phyloP scores from a whole-genome alignment of 2,888 invertebrate species.

The Nemoura dubitans region DNA sequence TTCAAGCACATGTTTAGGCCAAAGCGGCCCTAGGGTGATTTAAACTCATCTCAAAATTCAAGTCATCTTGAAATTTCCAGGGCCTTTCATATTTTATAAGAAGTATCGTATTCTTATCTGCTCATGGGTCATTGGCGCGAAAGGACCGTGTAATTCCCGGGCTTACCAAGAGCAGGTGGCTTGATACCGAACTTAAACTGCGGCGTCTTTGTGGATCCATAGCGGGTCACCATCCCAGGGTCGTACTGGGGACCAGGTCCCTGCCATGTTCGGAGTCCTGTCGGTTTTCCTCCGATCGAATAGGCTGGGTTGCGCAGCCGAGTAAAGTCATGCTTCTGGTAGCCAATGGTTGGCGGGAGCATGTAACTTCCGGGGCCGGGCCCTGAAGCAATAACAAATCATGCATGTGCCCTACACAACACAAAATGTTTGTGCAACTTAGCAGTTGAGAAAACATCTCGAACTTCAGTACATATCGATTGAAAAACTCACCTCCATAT shows the following conservation, averaged over 20 bases:
- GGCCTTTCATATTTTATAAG: too few relatives aligned
- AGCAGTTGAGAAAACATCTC: too few relatives aligned
- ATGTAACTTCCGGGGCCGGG: constrained; percentile 74
- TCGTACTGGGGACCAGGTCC: constrained; percentile 63
- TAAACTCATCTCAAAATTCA: too few relatives aligned
- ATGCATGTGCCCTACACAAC: neutral
- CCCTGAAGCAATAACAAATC: constrained; percentile 59
- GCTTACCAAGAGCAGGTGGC: constrained; percentile 20
- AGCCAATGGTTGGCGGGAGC: constrained; percentile 71
- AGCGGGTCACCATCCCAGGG: constrained; percentile 63
- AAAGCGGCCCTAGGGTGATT: too few relatives aligned
- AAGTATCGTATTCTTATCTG: too few relatives aligned
- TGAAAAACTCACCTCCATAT: neutral
- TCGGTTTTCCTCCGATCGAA: constrained; percentile 65
- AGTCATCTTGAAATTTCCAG: too few relatives aligned
- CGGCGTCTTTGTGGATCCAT: constrained; percentile 63
- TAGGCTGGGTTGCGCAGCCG: constrained; percentile 71
- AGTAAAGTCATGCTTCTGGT: constrained; percentile 69
- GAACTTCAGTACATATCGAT: too few relatives aligned
- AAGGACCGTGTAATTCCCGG: too few relatives aligned
- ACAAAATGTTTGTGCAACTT: too few relatives aligned
- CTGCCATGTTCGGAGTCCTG: constrained; percentile 54
- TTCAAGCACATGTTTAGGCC: too few relatives aligned
- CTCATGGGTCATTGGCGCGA: too few relatives aligned
- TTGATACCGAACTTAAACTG: constrained; percentile 58